Base-by-base conservation (phyloP, 2,113 vertebrate species). In the Centropus bengalensis region DNA sequence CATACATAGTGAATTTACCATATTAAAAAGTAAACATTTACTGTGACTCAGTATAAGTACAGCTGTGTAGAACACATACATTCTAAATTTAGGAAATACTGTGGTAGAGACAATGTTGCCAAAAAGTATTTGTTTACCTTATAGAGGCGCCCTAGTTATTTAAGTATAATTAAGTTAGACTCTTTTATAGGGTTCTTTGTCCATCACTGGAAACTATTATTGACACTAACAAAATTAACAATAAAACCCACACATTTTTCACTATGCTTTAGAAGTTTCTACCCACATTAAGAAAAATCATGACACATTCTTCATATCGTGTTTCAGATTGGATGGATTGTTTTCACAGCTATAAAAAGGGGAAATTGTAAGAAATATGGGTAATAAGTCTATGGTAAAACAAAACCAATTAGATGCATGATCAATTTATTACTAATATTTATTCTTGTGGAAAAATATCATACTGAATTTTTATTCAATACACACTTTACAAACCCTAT, bases 121-220 rank as follows among this genome's bases (percentile, higher is more conserved):
- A 63, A 93, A 75, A 40, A 75, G 63, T 78, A 90, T 96, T 91
- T 96, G 71, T 86, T 95, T 96, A 91, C 64, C 56, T 94, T 94
- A 85, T 59, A 74, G 56, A 93, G 87, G 60, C 66, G 6, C 82
- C 92, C 26, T 76, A 56, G 71, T 78, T 95, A 88, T 88, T 96
- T 95, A 87, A 84, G 36, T 68, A 73, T 85, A 95, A 95, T 87
- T 85, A 92, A 75, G 68, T 86, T 92, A 83, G 51, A 89, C 49
- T 78, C 74, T 83, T 88, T 89, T 89, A 71, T 49, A 28, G 71
- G 79, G 8, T 7, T 30, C 93, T 96, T 91, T 88, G 44, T 71
- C 79, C 59, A 59, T 93, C 71, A 59, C 47, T 86, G 90, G 38
- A 81, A 89, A 89, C 14, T 71, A 47, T 69, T 88, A 75, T 63